Evolutionary conservation across 1,140 invertebrate species (phyloP).

Genomic region (Samia ricini): DNA sequence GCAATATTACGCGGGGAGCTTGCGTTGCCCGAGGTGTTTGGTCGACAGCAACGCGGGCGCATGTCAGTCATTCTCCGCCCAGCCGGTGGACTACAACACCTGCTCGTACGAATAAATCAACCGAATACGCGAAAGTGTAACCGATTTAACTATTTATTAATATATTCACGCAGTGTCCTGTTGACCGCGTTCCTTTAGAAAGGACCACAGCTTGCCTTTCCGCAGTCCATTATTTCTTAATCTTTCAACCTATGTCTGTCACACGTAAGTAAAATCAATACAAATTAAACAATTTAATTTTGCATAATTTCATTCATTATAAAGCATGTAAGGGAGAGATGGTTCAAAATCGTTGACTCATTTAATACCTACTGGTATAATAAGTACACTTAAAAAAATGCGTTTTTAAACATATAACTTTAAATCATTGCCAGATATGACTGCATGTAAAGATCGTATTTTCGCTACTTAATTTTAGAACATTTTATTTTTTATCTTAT

Average conservation of each 20-base stretch:
- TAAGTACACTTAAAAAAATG: no score
- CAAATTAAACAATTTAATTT: not conserved
- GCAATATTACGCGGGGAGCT: conserved; percentile 28
- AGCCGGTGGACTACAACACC: conserved; percentile 35
- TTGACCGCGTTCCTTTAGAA: conserved; percentile 36
- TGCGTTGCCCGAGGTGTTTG: conserved; percentile 15
- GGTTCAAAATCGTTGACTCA: no score
- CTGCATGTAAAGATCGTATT: no score
- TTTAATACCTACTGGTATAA: no score
- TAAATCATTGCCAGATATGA: no score
- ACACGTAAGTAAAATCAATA: conserved; percentile 33
- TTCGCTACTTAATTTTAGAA: no score
- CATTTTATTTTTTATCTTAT: no score
- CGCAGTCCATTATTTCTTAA: conserved; percentile 10
- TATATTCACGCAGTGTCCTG: conserved; percentile 43
- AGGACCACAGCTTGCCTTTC: conserved; percentile 42
- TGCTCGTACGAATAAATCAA: conserved; percentile 38
- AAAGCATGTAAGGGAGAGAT: not conserved
- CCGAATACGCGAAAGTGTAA: conserved; percentile 48
- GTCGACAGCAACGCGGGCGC: conserved; percentile 25
- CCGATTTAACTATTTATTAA: conserved; percentile 47
- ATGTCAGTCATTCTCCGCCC: conserved; percentile 42
- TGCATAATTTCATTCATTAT: not conserved
- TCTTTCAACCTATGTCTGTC: conserved; percentile 29
- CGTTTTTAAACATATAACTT: no score